Evolutionary conservation across 1,140 invertebrate genomes (phyloP), one percentile per base, ranked within the genome.

Genomic region (Aphaenogaster floridana): DNA sequence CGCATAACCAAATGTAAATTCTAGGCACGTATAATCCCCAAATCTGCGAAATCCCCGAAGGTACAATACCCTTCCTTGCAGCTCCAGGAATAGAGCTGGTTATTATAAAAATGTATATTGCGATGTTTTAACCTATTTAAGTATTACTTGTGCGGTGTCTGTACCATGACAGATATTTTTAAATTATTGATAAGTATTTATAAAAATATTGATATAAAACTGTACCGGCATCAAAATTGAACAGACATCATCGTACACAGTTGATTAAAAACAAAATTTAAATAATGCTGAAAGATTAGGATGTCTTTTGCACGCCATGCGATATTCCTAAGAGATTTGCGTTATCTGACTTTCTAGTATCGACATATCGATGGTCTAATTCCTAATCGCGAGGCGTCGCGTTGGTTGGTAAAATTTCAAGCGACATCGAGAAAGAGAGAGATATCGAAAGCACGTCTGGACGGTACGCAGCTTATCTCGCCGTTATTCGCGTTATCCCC

Each of bases 1-100:
- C 69, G 80, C 54, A 39, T 76, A 84, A 84, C 80, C 69, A 74
- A 76, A 84, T 84, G 80, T 61, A 84, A 84, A 84, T 84, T 84
- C 80, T 84, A 76, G 80, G 69, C 80, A 84, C 80, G 80, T 84
- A 76, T 84, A 84, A 84, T 84, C 54, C 69, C 80, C 69, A 28
- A 59, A 45, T 74, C 80, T 48, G 69, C 69, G 54, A 84, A 76
- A 84, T 84, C 69, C 80, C 50, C 80, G 68, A 61, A 45, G 54
- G 54, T 63, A 39, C 80, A 61, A 76, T 50, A 76, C 17, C 45
- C 42, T 39, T n/a, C 42, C 45, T 13, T 39, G 45, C 13, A 28
- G 42, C 71, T 83, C 17, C 42, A 74, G 80, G 28, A 83, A 83
- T 59, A 74, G 80, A 74, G 28, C 42, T 39, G 69, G 72, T n/a